A percentile compares a stretch with the other conserved stretches of the same genome.
These are phyloP conservation scores for Schrankia costaestrigalis DNA, from an alignment of 2,888 invertebrate species.

Conservation along the genomic window DNA sequence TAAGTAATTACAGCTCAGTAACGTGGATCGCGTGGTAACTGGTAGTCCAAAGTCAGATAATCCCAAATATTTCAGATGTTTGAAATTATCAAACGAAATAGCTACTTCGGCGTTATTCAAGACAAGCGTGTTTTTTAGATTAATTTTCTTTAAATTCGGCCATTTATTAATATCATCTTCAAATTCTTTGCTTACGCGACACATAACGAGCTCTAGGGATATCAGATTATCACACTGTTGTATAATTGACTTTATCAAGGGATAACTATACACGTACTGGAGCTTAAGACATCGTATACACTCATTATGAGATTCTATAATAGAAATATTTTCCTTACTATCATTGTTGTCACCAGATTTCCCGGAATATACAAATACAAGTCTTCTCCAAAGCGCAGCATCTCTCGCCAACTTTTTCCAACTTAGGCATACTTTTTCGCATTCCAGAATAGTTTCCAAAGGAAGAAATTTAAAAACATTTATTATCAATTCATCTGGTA, in stretches of 20 bases:
- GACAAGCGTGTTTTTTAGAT: constrained; percentile 63
- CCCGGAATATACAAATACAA: constrained; percentile 58
- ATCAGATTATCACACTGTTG: constrained; percentile 55
- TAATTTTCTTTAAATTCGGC: constrained; percentile 58
- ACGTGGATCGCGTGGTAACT: constrained; percentile 49
- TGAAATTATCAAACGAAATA: constrained; percentile 57
- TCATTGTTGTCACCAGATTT: constrained; percentile 59
- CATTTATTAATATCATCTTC: constrained; percentile 53
- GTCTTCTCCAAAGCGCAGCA: constrained; percentile 53
- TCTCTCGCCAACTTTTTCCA: constrained; percentile 63
- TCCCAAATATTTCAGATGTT: constrained; percentile 51
- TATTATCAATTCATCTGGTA: constrained; percentile 68
- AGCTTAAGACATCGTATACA: constrained; percentile 56
- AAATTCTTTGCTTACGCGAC: constrained; percentile 57
- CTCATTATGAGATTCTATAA: constrained; percentile 54
- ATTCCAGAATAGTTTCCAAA: constrained; percentile 52
- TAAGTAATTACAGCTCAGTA: constrained; percentile 56
- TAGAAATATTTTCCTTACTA: constrained; percentile 48
- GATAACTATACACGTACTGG: constrained; percentile 63
- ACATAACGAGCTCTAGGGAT: constrained; percentile 69
- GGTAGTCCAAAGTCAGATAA: constrained; percentile 70
- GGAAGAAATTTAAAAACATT: constrained; percentile 61
- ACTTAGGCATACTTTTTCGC: constrained; percentile 58
- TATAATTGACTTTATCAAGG: constrained; percentile 51
- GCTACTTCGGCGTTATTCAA: constrained; percentile 43